Percentiles rank a stretch among this genome's conserved stretches.
These are phyloP conservation scores for Lasioglossum albipes DNA, from an alignment of 1,140 invertebrate species.

Conservation along the genomic window DNA sequence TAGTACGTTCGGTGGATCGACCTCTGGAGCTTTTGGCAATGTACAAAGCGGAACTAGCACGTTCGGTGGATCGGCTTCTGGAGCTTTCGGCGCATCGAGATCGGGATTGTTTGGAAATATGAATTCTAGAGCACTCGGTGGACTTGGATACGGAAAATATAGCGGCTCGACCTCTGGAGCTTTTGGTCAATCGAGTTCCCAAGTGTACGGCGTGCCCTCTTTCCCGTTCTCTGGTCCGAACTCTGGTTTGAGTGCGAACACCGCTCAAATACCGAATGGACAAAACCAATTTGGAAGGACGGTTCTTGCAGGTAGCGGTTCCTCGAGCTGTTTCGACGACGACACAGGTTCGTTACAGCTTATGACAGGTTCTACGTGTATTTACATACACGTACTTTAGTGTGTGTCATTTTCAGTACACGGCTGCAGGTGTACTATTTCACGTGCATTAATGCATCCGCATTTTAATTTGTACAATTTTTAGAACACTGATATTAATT, in stretches of 20 bases:
- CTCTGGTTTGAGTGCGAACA: background rate
- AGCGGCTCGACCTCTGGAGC: background rate
- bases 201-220: background rate
- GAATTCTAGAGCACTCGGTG: background rate
- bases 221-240: background rate
- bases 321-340: conserved; percentile 26
- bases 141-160: background rate
- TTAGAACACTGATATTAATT: no score
- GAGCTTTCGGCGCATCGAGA: background rate
- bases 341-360: conserved; percentile 10
- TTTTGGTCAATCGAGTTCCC: background rate
- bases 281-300: background rate
- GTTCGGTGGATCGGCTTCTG: background rate
- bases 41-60: no score
- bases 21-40: background rate
- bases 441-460: no score
- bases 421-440: no score
- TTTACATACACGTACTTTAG: no score
- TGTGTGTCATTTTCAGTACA: no score
- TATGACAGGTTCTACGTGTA: background rate
- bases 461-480: no score
- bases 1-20: background rate
- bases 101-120: background rate
- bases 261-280: background rate
- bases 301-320: background rate